A percentile compares a stretch with the other conserved stretches of the same genome.
Conservation (phyloP, 2,797 vertebrate genomes). For the Sebastes hubbsi region DNA sequence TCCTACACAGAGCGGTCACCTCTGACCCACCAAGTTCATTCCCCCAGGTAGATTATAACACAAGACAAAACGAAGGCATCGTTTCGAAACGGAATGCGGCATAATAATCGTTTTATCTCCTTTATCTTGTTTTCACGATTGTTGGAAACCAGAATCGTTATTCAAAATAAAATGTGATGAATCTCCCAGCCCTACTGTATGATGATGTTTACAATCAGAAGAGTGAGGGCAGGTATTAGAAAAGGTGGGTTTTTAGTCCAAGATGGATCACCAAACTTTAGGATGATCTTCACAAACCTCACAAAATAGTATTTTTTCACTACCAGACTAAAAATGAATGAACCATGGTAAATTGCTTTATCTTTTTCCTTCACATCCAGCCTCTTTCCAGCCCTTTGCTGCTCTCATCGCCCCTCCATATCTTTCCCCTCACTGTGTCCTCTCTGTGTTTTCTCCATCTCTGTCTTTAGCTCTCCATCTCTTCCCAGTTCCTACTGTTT, state of each 20-base stretch:
- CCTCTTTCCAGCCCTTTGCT: neutral
- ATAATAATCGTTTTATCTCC: no score
- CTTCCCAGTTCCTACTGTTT: neutral
- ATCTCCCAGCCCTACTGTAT: no score
- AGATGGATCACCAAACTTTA: neutral
- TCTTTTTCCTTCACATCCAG: neutral
- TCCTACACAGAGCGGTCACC: neutral
- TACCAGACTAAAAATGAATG: neutral
- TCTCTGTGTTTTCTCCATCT: conserved; percentile 1
- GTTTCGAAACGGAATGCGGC: neutral
- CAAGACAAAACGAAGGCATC: neutral
- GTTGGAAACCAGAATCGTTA: neutral
- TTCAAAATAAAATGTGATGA: neutral
- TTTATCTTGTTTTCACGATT: no score
- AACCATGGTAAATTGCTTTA: neutral
- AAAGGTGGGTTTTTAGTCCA: neutral
- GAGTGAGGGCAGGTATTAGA: neutral
- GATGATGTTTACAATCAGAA: neutral
- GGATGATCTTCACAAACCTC: neutral
- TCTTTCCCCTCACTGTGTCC: neutral
- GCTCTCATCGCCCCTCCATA: neutral
- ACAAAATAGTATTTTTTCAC: no score
- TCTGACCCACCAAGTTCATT: neutral
- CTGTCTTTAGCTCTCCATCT: conserved; percentile 5
- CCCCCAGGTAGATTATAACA: neutral